These are phyloP conservation scores for Meta bourneti DNA, from an alignment of 2,888 invertebrate species.

Conservation along the genomic window DNA sequence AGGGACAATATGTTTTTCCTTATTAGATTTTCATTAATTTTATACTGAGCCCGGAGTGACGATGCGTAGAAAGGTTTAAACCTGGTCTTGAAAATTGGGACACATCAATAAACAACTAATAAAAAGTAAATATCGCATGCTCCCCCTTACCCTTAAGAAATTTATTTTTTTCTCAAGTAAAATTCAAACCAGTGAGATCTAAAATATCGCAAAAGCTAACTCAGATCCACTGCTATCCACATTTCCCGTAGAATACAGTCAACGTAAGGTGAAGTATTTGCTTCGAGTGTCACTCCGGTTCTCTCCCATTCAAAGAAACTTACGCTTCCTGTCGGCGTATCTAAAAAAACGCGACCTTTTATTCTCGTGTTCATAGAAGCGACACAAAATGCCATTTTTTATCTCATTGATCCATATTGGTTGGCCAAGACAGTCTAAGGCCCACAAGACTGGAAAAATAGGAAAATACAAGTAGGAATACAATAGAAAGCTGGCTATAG, in stretches of 20 bases:
- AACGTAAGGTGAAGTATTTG: neutral
- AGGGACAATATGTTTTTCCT: no score
- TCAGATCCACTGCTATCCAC: neutral
- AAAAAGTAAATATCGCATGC: no score
- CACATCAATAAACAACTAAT: no score
- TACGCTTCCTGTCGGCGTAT: neutral
- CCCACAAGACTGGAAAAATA: neutral
- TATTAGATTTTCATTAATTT: no score
- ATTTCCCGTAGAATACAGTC: neutral
- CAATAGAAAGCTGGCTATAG: neutral
- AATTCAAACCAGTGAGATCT: neutral
- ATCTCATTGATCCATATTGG: slow-evolving; percentile 12
- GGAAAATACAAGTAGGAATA: neutral
- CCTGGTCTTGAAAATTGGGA: no score
- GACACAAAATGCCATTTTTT: neutral
- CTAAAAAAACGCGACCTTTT: neutral
- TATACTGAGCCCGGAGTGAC: no score
- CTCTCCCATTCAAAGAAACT: neutral
- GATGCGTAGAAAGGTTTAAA: no score
- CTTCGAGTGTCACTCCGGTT: neutral
- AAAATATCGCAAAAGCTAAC: neutral
- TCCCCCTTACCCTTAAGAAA: no score
- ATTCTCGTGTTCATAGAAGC: neutral
- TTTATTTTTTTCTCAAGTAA: neutral
- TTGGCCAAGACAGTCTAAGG: neutral